Evolutionary conservation across 2,888 invertebrate species (phyloP), one percentile per base, ranked within the genome.

Genomic region (Caenorhabditis plicata): DNA sequence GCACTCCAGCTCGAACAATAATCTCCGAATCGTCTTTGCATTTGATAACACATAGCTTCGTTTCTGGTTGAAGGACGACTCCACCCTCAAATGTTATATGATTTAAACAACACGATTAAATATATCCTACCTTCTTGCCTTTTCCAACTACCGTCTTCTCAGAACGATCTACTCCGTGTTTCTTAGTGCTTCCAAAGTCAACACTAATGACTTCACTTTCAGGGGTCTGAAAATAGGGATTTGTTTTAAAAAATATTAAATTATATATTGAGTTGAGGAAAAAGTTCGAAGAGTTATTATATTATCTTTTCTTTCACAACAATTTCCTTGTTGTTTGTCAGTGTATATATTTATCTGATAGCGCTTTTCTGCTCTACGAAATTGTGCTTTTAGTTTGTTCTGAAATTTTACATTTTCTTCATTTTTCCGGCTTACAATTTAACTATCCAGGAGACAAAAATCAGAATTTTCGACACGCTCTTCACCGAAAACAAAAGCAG

Each of bases 121-220:
- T 11, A 29, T 27, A 19, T 1, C 20, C 11, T 9, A 68, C 71
- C 47, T 53, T 57, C 43, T 72, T 72, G 29, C 71, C 69, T 49
- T 67, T 67, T n/a, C 68, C 69, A 11, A 52, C 53, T 3, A 65
- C 68, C 33, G 61, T 53, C 23, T 63, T 65, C 29, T 51, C 64
- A 8, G 52, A 57, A 46, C 71, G 38, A 43, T 69, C 64, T 0
- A 53, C 53, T 29, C 67, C 68, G 38, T 55, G 45, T 40, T 67
- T 71, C 38, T 69, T 68, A 7, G 54, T 55, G 13, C 31, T 54
- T 35, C 67, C 68, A 42, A 69, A 71, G 31, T 67, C 54, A n/a
- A 69, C 64, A 39, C 53, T 52, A 23, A 67, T 31, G 8, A 71
- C 68, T 55, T 65, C 64, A 17, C 62, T 58, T 4, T 38, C 39